Percentiles rank a stretch among this genome's conserved stretches.
These are phyloP conservation scores for Apteryx owenii DNA, from an alignment of 2,113 vertebrate genomes.

Conservation along the genomic window DNA sequence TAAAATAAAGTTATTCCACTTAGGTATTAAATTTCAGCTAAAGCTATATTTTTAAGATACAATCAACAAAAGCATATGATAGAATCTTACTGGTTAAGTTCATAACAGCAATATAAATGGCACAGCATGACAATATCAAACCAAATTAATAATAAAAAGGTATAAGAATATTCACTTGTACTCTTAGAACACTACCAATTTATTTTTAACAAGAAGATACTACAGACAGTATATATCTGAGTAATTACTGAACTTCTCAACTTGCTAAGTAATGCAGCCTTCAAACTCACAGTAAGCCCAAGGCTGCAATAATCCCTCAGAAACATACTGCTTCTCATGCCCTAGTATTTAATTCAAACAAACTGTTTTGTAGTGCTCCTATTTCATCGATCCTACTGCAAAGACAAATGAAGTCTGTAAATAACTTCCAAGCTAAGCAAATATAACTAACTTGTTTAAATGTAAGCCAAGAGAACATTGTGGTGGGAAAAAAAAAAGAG, in stretches of 20 bases:
- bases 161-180: background rate
- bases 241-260: constrained; percentile 49
- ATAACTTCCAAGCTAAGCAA: background rate
- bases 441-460: background rate
- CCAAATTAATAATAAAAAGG: background rate
- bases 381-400: background rate
- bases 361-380: background rate
- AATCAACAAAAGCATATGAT: background rate
- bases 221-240: background rate
- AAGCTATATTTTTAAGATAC: background rate
- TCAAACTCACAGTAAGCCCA: constrained; percentile 38
- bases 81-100: background rate
- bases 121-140: background rate
- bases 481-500: background rate
- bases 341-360: constrained; percentile 42
- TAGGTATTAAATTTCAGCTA: background rate
- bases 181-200: background rate
- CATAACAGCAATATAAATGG: background rate
- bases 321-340: background rate
- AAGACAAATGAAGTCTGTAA: constrained; percentile 42
- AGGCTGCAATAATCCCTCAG: constrained; percentile 49
- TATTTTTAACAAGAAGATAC: background rate
- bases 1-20: background rate
- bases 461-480: background rate
- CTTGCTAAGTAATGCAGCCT: constrained; percentile 26